Base-by-base conservation (phyloP, 2,113 vertebrate species). In the Myiopsitta monachus region DNA sequence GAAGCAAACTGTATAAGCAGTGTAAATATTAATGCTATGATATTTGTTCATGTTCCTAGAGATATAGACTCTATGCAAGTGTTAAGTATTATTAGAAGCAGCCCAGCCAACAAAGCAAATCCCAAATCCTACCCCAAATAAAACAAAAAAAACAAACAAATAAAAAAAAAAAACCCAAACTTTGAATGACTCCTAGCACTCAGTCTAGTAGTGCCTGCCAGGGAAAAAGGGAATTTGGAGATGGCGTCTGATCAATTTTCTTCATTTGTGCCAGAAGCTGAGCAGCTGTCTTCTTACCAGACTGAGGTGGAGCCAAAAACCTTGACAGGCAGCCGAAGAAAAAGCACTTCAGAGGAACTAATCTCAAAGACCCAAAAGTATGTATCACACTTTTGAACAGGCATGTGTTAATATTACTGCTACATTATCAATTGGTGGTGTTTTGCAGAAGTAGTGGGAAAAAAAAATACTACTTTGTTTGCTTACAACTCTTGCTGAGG, bases 221-320 rank as follows among this genome's bases (percentile, higher is more conserved):
- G 93, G 59, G 59, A 95, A 97, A 63, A 95, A 77, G 87, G 90
- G 94, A 87, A 96, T 97, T 97, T 95, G 94, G 78, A 95, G 96
- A 96, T 97, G 95, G 96, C 97, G 95, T 96, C 92, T 95, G 96
- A 98, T 98, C 97, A 97, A 77, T 98, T 97, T 97, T 95, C 96
- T 96, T 97, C 96, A 75, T 96, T 97, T 97, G 95, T 97, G 94
- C 97, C 97, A 98, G 97, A 98, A 98, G 95, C 97, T 97, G 97
- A 98, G 96, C 98, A 98, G 97, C 98, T 98, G 97, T 96, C 97
- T 98, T 96, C 97, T 96, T 97, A 97, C 97, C 97, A 98, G 97
- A 97, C 97, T 97, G 96, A 98, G 98, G 96, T 82, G 92, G 89
- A 98, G 97, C 98, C 97, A 98, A 98, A 96, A 97, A 96, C 97